These are phyloP conservation scores for Strongylocentrotus purpuratus DNA, from an alignment of 35 echinoderm and acorn worm species.

Conservation along the genomic window DNA sequence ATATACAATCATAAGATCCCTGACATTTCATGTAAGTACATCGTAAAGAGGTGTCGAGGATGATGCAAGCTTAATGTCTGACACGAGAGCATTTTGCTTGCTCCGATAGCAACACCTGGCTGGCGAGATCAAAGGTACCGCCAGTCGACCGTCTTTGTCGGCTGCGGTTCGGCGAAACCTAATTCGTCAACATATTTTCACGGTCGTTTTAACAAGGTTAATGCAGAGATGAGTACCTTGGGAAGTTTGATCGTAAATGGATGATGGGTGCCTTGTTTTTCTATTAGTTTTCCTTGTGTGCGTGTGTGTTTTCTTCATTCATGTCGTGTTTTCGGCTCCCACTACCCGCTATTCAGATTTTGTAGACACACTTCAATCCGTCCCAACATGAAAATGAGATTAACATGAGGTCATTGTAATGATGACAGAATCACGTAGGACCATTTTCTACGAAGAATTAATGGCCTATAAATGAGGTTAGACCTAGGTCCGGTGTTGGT, in stretches of 20 bases:
- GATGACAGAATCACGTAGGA: too few relatives aligned
- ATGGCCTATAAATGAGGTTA: too few relatives aligned
- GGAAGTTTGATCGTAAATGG: background rate
- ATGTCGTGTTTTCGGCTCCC: too few relatives aligned
- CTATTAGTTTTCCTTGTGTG: too few relatives aligned
- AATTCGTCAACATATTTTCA: background rate
- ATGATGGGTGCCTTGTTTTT: background rate
- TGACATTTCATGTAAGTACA: background rate
- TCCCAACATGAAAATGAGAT: too few relatives aligned
- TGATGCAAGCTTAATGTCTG: background rate
- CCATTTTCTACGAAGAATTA: too few relatives aligned
- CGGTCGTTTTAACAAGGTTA: background rate
- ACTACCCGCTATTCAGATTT: too few relatives aligned
- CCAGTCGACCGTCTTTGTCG: background rate
- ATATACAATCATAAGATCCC: background rate
- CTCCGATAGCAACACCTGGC: background rate
- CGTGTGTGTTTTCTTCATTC: too few relatives aligned
- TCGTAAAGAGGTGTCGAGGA: background rate
- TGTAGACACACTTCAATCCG: too few relatives aligned
- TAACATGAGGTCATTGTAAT: too few relatives aligned
- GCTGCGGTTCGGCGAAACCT: background rate
- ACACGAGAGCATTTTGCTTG: background rate
- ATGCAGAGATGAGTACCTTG: background rate
- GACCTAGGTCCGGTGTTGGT: too few relatives aligned
- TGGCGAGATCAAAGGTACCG: background rate